A percentile compares a stretch with the other conserved stretches of the same genome.
Conservation (phyloP, 2,113 vertebrate genomes). For the Nothobranchius furzeri region DNA sequence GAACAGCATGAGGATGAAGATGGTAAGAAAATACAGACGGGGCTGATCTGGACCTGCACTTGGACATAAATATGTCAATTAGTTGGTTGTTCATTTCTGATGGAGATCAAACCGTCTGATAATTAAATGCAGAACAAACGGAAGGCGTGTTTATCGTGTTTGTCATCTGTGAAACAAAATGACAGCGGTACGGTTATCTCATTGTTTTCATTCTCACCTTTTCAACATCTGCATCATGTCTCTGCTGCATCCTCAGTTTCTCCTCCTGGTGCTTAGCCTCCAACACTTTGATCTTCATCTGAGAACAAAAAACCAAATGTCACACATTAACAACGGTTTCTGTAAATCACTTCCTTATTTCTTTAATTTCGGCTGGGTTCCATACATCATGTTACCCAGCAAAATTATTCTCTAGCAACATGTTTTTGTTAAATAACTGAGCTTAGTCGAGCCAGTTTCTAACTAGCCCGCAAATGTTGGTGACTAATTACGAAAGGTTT, state of each 20-base stretch:
- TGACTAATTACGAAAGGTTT: no score
- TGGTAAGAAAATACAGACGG: neutral
- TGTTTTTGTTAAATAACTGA: neutral
- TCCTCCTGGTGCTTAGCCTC: conserved; percentile 93
- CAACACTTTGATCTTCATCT: conserved; percentile 87
- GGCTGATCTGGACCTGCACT: no score
- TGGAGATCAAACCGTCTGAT: no score
- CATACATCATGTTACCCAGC: neutral
- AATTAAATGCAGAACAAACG: no score
- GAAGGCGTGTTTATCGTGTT: no score
- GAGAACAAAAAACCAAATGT: conserved; percentile 44
- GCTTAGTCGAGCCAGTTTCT: no score
- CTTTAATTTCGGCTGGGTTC: neutral
- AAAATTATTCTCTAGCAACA: neutral
- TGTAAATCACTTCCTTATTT: neutral
- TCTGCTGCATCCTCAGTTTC: conserved; percentile 90
- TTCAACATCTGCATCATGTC: conserved; percentile 89
- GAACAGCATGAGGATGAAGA: neutral
- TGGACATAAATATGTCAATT: no score
- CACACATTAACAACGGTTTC: neutral
- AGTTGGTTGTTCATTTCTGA: no score
- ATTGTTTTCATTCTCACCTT: conserved; percentile 81
- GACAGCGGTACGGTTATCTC: neutral
- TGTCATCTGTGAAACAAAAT: no score
- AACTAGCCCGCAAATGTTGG: no score